Percentiles rank a stretch among this genome's conserved stretches.
phyloP scores from a whole-genome alignment of 1,140 invertebrate genomes.

The Caligus rogercresseyi region DNA sequence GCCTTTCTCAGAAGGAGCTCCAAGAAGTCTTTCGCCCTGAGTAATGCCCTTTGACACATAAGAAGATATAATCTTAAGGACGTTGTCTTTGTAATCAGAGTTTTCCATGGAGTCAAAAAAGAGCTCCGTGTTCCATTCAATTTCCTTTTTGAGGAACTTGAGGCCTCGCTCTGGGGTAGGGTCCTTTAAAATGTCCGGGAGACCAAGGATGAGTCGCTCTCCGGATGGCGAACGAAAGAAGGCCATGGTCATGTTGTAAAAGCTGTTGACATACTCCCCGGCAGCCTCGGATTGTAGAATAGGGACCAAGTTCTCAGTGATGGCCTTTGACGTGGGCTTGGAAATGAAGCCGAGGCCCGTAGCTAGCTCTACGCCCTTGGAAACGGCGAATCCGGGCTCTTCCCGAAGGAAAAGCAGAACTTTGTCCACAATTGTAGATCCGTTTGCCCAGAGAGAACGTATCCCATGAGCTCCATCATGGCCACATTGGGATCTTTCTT shows the following conservation, averaged over 20 bases:
- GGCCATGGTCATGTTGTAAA: neutral
- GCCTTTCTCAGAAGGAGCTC: neutral
- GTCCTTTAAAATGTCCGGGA: neutral
- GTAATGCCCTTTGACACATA: neutral
- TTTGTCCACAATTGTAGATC: neutral
- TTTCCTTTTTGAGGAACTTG: neutral
- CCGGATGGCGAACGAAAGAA: neutral
- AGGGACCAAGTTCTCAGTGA: neutral
- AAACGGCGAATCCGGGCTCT: neutral
- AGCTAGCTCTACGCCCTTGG: neutral
- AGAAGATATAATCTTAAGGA: neutral
- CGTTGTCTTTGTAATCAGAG: neutral
- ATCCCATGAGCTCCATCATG: neutral
- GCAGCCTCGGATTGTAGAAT: neutral
- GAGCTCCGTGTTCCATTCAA: neutral
- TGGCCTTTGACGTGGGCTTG: neutral
- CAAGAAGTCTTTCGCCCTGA: neutral
- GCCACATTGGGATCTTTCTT: neutral
- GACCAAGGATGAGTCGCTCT: neutral
- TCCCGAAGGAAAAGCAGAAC: neutral
- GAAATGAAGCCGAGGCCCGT: neutral
- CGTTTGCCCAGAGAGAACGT: neutral
- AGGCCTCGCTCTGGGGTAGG: neutral
- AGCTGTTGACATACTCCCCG: neutral
- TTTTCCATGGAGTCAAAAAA: neutral